phyloP scores from a whole-genome alignment of 53 echinoderm and acorn worm genomes.

The Astropecten irregularis region DNA sequence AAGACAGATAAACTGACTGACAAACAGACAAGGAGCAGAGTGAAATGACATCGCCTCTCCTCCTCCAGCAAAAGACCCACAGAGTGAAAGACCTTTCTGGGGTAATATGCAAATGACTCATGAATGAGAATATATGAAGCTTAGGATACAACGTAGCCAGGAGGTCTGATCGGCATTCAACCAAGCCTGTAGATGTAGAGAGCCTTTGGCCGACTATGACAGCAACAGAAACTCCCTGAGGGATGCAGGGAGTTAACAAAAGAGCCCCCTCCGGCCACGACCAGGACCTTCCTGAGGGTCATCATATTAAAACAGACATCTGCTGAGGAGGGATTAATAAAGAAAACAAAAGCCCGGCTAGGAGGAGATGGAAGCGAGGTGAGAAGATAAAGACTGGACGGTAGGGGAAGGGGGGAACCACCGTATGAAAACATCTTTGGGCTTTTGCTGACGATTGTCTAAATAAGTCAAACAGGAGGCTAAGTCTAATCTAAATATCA shows the following conservation, averaged over 20 bases:
- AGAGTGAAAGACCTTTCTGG: background rate
- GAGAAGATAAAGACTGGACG: background rate
- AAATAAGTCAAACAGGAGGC: slow-evolving; percentile 2
- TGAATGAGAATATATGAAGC: background rate
- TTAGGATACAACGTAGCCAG: no score
- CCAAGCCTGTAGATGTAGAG: no score
- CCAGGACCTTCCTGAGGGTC: background rate
- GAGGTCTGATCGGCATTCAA: no score
- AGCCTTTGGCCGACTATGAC: no score
- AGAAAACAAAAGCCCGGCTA: no score
- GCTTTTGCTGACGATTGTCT: slow-evolving; percentile 16
- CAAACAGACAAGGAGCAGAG: no score
- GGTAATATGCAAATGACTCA: background rate
- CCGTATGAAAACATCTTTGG: slow-evolving; percentile 29
- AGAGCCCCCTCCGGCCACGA: background rate
- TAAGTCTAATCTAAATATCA: slow-evolving; percentile 15
- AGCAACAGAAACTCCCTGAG: slow-evolving; percentile 19
- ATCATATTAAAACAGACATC: slow-evolving; percentile 8
- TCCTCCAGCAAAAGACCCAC: background rate
- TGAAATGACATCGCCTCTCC: no score
- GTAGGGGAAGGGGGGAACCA: slow-evolving; percentile 21
- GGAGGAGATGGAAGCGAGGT: no score
- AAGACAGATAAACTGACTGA: background rate
- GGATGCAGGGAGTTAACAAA: background rate
- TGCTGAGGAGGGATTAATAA: slow-evolving; percentile 22